Evolutionary conservation across 2,888 invertebrate genomes (phyloP).

Genomic region (Stenichneumon culpator): DNA sequence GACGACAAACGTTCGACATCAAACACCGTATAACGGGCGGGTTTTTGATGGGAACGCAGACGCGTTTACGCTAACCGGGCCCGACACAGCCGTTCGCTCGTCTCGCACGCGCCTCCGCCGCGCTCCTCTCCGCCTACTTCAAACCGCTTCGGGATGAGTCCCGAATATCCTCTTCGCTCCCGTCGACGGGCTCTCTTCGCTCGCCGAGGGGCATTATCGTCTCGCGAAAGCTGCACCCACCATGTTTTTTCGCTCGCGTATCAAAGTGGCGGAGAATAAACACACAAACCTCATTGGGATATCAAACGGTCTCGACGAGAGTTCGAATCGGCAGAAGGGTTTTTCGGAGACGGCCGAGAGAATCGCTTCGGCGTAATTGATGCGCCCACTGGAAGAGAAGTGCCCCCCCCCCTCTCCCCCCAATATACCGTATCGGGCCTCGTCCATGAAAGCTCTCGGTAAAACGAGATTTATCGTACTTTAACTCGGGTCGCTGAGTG

Average conservation of each 20-base stretch:
- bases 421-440: neutral
- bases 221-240: neutral
- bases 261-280: slow-evolving; percentile 27
- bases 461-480: slow-evolving; percentile 62
- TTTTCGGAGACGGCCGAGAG: neutral
- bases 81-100: slow-evolving; percentile 29
- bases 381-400: slow-evolving; percentile 6
- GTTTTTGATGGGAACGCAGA: neutral
- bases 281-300: neutral
- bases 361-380: slow-evolving; percentile 34
- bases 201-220: neutral
- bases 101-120: slow-evolving; percentile 16
- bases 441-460: slow-evolving; percentile 32
- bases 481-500: slow-evolving; percentile 46
- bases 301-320: slow-evolving; percentile 30
- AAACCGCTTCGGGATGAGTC: slow-evolving; percentile 1
- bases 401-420: neutral
- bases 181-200: neutral
- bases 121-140: slow-evolving; percentile 13
- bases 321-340: slow-evolving; percentile 19
- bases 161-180: neutral
- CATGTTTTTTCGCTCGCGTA: neutral
- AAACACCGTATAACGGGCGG: slow-evolving; percentile 62
- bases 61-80: slow-evolving; percentile 52
- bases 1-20: slow-evolving; percentile 70